Conservation (phyloP, 2,113 vertebrate species). For the Porphyrio hochstetteri region DNA sequence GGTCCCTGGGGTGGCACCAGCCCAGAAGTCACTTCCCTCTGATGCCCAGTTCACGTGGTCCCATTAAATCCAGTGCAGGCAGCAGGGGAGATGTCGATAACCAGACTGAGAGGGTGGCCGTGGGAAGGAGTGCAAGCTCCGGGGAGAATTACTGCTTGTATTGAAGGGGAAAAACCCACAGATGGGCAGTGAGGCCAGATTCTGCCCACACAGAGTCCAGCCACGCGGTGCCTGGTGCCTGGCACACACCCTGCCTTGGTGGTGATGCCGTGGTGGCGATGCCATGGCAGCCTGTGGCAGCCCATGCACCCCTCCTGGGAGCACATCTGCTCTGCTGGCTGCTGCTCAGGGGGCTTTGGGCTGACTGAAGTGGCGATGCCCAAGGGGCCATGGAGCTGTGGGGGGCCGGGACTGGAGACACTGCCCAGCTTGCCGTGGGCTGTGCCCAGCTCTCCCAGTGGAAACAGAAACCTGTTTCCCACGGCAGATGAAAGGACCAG, state of each 20-base stretch:
- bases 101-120: not conserved
- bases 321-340: not conserved
- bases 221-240: rapidly evolving
- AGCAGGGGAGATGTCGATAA: not conserved
- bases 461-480: rapidly evolving
- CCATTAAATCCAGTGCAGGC: not conserved
- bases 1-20: not conserved
- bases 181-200: not conserved
- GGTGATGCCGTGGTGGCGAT: not conserved
- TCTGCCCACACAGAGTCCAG: not conserved
- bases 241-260: not conserved
- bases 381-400: rapidly evolving
- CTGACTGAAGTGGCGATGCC: not conserved
- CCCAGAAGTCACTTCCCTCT: not conserved
- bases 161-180: not conserved
- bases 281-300: not conserved
- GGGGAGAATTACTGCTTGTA: not conserved
- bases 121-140: not conserved
- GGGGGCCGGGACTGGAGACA: not conserved
- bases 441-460: rapidly evolving
- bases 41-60: not conserved
- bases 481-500: not conserved
- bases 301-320: not conserved
- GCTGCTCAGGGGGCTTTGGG: not conserved
- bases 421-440: not conserved